These are phyloP conservation scores for Mixornis gularis DNA, from an alignment of 2,113 vertebrate species.

Conservation along the genomic window DNA sequence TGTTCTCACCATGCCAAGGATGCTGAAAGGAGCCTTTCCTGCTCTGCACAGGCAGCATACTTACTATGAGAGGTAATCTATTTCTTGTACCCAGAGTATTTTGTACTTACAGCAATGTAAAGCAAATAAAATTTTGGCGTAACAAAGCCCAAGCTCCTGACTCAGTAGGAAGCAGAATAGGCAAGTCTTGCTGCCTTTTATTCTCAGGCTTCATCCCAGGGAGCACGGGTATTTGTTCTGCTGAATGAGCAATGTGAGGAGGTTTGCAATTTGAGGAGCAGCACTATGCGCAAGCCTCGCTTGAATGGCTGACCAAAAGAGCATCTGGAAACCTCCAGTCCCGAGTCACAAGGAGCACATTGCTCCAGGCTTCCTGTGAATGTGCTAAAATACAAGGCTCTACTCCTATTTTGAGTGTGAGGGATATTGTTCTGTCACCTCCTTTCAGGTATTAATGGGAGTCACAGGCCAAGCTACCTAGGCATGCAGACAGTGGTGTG, in stretches of 20 bases:
- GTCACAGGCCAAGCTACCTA: neutral
- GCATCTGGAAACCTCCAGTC: neutral
- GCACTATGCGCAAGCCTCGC: rapidly evolving
- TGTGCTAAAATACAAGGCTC: neutral
- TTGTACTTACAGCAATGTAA: neutral
- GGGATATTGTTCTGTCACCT: neutral
- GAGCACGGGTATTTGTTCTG: neutral
- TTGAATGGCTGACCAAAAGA: neutral
- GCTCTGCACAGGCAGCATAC: neutral
- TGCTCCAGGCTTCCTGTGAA: neutral
- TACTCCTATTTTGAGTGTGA: neutral
- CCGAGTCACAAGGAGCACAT: neutral
- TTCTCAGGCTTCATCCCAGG: neutral
- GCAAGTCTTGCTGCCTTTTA: neutral
- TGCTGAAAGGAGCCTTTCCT: neutral
- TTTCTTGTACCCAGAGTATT: neutral
- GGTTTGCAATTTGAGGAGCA: neutral
- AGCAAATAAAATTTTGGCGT: neutral
- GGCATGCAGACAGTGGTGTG: neutral
- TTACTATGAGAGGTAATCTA: neutral
- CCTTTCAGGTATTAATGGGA: neutral
- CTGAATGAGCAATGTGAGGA: neutral
- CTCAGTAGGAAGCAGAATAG: neutral
- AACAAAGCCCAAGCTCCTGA: conserved; percentile 14
- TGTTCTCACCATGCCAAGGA: neutral